These are phyloP conservation scores for Pavo muticus DNA, from an alignment of 2,113 vertebrate species.

Conservation along the genomic window DNA sequence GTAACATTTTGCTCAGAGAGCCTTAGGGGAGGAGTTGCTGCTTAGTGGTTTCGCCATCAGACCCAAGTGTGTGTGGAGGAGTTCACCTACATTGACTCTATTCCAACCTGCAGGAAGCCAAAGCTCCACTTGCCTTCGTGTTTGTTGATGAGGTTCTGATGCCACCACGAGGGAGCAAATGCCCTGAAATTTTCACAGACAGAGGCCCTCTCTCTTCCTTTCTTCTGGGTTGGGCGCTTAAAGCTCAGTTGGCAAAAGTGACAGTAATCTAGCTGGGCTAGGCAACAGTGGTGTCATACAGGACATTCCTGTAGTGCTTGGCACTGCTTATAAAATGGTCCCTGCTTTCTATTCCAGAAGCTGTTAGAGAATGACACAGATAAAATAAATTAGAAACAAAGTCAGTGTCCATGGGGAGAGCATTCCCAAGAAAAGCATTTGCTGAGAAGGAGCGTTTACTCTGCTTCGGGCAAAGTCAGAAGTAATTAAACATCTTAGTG, in stretches of 20 bases:
- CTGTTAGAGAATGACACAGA: background rate
- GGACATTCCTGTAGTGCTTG: background rate
- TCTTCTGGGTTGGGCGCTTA: background rate
- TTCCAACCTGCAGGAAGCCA: background rate
- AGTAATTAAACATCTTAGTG: conserved; percentile 6
- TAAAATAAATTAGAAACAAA: background rate
- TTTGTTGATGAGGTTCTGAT: background rate
- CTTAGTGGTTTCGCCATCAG: background rate
- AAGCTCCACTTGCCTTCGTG: background rate
- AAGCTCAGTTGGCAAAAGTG: background rate
- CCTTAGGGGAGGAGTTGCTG: background rate
- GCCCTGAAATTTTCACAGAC: background rate
- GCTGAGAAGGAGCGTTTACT: background rate
- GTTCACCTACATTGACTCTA: accelerated
- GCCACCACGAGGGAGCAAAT: background rate
- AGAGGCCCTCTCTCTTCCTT: background rate
- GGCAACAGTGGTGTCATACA: background rate
- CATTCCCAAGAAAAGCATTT: background rate
- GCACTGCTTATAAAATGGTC: background rate
- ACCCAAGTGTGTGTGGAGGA: background rate
- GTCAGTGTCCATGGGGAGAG: background rate
- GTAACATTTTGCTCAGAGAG: background rate
- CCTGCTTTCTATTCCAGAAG: background rate
- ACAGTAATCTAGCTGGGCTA: background rate
- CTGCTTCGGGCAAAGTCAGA: conserved; percentile 6